Conservation (phyloP, 1,140 invertebrate genomes). For the Kradibia gibbosae region DNA sequence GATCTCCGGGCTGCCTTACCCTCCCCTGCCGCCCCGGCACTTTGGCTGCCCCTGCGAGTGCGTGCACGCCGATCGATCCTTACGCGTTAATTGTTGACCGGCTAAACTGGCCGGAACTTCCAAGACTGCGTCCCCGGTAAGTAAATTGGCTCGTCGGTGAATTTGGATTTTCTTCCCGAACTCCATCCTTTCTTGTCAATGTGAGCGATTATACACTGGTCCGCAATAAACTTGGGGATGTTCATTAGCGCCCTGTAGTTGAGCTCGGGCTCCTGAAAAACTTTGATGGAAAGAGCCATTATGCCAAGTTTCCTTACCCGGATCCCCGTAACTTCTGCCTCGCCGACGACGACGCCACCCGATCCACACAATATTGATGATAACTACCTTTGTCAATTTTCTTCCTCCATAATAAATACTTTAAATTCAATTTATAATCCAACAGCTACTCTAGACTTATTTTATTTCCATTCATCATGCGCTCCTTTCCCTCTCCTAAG, state of each 20-base stretch:
- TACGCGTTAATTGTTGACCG: constrained; percentile 11
- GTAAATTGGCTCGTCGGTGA: background rate
- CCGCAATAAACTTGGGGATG: background rate
- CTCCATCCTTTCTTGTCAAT: background rate
- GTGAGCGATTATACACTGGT: background rate
- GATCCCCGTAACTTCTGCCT: background rate
- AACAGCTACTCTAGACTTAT: background rate
- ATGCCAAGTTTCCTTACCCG: background rate
- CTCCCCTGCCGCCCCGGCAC: too few species aligned
- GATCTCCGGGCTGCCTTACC: constrained; percentile 1
- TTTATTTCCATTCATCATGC: background rate
- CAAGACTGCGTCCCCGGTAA: background rate
- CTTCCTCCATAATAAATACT: background rate
- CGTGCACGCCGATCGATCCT: constrained; percentile 15
- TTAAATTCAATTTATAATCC: too few species aligned
- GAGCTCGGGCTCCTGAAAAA: background rate
- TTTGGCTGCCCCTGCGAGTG: too few species aligned
- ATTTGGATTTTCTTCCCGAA: background rate
- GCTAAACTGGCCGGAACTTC: background rate
- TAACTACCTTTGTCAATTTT: background rate
- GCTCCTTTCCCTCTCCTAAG: too few species aligned
- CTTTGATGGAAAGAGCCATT: constrained; percentile 10
- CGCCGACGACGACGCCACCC: too few species aligned
- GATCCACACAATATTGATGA: background rate
- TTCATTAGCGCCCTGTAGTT: background rate